Base-by-base conservation (phyloP, 2,888 invertebrate species). In the Teleogryllus oceanicus region DNA sequence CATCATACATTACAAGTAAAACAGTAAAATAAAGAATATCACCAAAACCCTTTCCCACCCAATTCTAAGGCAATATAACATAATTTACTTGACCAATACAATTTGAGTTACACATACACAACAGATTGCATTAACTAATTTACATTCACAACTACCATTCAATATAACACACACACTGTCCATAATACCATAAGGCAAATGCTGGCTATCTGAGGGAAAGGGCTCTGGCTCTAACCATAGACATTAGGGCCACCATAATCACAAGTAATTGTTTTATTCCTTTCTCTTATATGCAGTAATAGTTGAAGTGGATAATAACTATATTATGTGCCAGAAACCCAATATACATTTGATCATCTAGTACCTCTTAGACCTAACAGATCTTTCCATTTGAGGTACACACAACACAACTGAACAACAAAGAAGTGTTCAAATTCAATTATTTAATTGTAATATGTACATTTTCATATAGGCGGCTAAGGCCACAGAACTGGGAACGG, bases 221-320 rank as follows among this genome's bases (percentile, higher is more conserved):
- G 37, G 37, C 37, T 37, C 37, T 37, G 37, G 37, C 37, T 37
- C 37, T 37, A 5, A 37, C 37, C 37, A 37, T 37, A 37, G 37
- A 37, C 37, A 37, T 37, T 62, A 62, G 62, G 62, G 62, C n/a
- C 62, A 62, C n/a, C n/a, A 62, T 37, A 37, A 37, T 37, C 37
- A 62, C n/a, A 62, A 62, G n/a, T n/a, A 62, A 62, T 62, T 62
- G 18, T 62, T 62, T 62, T 62, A 62, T 62, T 62, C n/a, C 62
- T 62, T n/a, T 5, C 62, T 62, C 13, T 37, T 18, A 62, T 18
- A 62, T 16, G 62, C n/a, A 18, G n/a, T 62, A n/a, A 62, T 62
- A n/a, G 62, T 62, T 18, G n/a, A 62, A 13, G 62, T 62, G 62
- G 37, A 37, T 37, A 37, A 37, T 37, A 37, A 37, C 37, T 37